Conservation (phyloP, 1,140 invertebrate species). For the Pseudomyrmex gracilis region DNA sequence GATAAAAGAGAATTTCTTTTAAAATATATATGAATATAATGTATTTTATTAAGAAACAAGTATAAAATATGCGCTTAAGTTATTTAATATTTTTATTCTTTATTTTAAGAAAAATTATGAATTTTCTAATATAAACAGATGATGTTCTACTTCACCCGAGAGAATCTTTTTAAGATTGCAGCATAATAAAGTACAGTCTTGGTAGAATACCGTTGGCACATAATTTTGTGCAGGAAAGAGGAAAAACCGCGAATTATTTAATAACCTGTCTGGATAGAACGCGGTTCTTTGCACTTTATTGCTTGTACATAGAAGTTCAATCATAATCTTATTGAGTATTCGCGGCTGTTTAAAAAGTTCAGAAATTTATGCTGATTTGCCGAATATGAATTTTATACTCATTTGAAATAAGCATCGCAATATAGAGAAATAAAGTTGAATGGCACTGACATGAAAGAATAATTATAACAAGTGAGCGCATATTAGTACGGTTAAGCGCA, state of each 20-base stretch:
- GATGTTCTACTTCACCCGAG: not conserved
- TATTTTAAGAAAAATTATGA: constrained; percentile 14
- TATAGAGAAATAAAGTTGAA: not conserved
- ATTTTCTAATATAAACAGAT: constrained; percentile 30
- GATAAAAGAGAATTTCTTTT: not conserved
- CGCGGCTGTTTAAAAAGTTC: not conserved
- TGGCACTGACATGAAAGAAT: constrained; percentile 25
- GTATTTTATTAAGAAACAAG: no score
- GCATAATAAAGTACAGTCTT: constrained; percentile 50
- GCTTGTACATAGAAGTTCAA: constrained; percentile 10
- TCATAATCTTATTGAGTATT: constrained; percentile 1
- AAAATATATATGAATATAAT: no score
- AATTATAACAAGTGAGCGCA: constrained; percentile 22
- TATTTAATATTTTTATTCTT: constrained; percentile 8
- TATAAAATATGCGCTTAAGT: not conserved
- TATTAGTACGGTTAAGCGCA: constrained; percentile 1
- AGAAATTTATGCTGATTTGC: constrained; percentile 14
- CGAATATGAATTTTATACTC: constrained; percentile 27
- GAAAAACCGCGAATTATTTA: constrained; percentile 49
- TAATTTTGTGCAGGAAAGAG: constrained; percentile 26
- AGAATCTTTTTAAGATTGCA: constrained; percentile 44
- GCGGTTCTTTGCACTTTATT: constrained; percentile 37
- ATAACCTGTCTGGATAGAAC: constrained; percentile 29
- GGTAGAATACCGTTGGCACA: constrained; percentile 19
- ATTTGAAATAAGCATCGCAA: not conserved